These are phyloP conservation scores for Heliconius cydno DNA, from an alignment of 2,888 invertebrate species.

Conservation along the genomic window DNA sequence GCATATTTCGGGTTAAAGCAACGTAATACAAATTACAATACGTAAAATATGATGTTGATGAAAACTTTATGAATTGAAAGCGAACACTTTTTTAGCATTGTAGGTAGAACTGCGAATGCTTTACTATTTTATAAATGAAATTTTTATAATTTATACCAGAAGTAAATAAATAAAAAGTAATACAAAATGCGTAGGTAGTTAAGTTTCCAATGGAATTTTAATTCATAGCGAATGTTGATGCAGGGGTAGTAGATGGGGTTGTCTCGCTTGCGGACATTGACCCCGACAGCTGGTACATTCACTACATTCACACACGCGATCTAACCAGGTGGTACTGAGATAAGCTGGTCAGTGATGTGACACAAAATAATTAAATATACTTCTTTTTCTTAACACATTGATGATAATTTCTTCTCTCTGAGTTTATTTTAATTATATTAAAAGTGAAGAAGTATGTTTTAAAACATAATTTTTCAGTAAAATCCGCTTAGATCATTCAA, in stretches of 20 bases:
- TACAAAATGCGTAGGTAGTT: conserved; percentile 42
- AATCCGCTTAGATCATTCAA: background rate
- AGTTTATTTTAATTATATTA: background rate
- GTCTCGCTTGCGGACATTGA: conserved; percentile 62
- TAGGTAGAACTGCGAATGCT: background rate
- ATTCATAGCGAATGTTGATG: conserved; percentile 51
- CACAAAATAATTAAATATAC: conserved; percentile 11
- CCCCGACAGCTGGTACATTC: conserved; percentile 66
- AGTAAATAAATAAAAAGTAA: background rate
- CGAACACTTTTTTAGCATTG: background rate
- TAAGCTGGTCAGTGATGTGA: conserved; percentile 30
- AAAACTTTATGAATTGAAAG: background rate
- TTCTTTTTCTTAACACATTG: background rate
- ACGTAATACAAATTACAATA: background rate
- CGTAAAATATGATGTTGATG: too few relatives aligned
- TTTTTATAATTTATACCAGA: background rate
- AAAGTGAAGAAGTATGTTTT: background rate
- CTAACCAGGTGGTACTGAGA: conserved; percentile 35
- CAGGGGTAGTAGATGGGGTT: conserved; percentile 63
- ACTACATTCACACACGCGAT: conserved; percentile 41
- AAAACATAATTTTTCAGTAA: background rate
- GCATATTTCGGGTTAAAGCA: background rate
- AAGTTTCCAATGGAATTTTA: conserved; percentile 48
- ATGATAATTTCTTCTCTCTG: background rate
- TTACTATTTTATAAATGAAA: background rate